Evolutionary conservation across 2,888 invertebrate genomes (phyloP).

Genomic region (Lithosia quadra): DNA sequence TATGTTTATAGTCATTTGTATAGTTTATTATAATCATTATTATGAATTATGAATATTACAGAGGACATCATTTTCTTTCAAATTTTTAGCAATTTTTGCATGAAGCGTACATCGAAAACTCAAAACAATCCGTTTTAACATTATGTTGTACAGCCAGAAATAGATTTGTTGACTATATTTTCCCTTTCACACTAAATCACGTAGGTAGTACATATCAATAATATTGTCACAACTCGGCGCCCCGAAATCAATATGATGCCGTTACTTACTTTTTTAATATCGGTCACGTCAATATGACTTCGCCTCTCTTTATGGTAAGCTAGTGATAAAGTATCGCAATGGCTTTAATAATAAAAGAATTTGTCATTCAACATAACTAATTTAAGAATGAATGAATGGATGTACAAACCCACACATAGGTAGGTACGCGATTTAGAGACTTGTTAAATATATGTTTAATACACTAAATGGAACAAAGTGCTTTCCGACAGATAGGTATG

Average conservation of each 20-base stretch:
- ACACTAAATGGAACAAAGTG: too few relatives aligned
- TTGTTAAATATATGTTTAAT: too few relatives aligned
- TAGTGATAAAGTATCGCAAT: slow-evolving; percentile 28
- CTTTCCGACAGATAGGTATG: too few relatives aligned
- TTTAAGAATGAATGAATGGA: background rate
- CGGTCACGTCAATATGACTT: too few relatives aligned
- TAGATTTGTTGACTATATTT: slow-evolving; percentile 44
- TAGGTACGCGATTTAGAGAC: too few relatives aligned
- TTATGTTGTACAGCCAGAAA: slow-evolving; percentile 37
- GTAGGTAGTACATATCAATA: slow-evolving; percentile 48
- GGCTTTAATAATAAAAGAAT: slow-evolving; percentile 10
- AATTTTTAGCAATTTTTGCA: background rate
- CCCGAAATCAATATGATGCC: slow-evolving; percentile 40
- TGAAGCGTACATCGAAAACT: background rate
- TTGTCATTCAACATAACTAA: background rate
- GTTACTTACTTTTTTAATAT: too few relatives aligned
- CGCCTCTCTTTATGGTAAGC: too few relatives aligned
- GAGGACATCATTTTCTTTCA: too few relatives aligned
- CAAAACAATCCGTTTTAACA: slow-evolving; percentile 8
- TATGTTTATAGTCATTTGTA: too few relatives aligned
- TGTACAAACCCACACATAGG: too few relatives aligned
- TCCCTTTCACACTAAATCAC: slow-evolving; percentile 43
- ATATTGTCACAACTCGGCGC: slow-evolving; percentile 44
- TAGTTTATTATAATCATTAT: too few relatives aligned
- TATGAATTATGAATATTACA: too few relatives aligned